These are phyloP conservation scores for Dolichotis patagonum DNA, from an alignment of 2,113 vertebrate genomes.

Conservation along the genomic window DNA sequence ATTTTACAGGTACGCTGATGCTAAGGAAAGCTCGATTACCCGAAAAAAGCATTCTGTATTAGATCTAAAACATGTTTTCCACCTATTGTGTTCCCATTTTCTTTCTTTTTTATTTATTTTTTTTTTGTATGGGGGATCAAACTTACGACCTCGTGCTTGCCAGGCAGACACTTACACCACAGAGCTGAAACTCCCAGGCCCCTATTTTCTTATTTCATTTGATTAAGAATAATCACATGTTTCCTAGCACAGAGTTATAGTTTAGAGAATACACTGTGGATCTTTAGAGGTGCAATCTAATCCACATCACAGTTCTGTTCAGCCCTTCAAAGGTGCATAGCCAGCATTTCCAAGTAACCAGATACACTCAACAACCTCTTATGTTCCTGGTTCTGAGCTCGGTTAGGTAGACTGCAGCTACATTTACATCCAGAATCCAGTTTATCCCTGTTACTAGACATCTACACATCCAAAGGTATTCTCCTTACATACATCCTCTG, in stretches of 20 bases:
- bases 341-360: not conserved
- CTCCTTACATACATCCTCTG: not conserved
- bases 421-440: not conserved
- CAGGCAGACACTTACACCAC: too few relatives aligned
- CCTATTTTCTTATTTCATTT: not conserved
- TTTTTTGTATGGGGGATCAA: too few relatives aligned
- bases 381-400: not conserved
- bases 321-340: not conserved
- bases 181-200: too few relatives aligned
- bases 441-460: not conserved
- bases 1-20: constrained; percentile 93
- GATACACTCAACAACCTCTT: not conserved
- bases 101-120: too few relatives aligned
- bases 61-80: not conserved
- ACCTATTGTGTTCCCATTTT: not conserved
- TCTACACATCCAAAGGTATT: not conserved
- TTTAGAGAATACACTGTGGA: not conserved
- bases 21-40: not conserved
- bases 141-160: too few relatives aligned
- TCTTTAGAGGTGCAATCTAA: not conserved
- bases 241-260: not conserved
- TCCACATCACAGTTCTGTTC: not conserved
- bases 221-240: not conserved
- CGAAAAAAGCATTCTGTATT: not conserved
- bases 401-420: too few relatives aligned